These are phyloP conservation scores for Nyctibius grandis DNA, from an alignment of 2,797 vertebrate species.

Conservation along the genomic window DNA sequence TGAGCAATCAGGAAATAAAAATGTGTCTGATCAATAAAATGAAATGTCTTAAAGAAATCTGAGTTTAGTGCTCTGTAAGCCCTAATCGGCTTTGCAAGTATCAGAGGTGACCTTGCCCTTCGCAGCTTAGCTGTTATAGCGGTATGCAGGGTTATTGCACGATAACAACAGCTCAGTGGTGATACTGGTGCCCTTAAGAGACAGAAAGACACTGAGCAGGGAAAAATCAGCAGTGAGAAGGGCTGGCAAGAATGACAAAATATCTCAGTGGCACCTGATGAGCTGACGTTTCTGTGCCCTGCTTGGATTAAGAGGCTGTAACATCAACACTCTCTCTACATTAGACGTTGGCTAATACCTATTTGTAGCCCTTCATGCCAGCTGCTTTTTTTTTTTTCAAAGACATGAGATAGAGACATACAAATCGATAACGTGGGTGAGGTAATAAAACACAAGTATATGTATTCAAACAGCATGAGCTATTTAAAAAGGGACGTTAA, in stretches of 20 bases:
- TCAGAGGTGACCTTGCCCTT: conserved; percentile 8
- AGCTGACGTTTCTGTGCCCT: background rate
- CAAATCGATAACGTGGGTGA: background rate
- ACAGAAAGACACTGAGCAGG: background rate
- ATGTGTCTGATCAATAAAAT: conserved; percentile 43
- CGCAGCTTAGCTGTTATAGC: background rate
- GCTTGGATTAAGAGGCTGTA: background rate
- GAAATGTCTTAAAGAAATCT: conserved; percentile 32
- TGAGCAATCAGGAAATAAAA: conserved; percentile 44
- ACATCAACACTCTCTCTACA: background rate
- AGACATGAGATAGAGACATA: background rate
- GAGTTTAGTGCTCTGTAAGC: background rate
- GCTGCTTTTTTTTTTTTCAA: background rate
- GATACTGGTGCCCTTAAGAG: background rate
- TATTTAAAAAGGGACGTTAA: conserved; percentile 14
- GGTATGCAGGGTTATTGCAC: background rate
- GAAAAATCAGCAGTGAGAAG: background rate
- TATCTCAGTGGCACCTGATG: too few species aligned
- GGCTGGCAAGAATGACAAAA: background rate
- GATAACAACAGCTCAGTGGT: background rate
- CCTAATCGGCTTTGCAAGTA: background rate
- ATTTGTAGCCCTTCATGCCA: background rate
- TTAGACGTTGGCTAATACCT: background rate
- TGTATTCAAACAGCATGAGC: background rate
- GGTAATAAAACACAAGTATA: background rate